Evolutionary conservation across 2,113 vertebrate genomes (phyloP).

Genomic region (Crotalus horridus): DNA sequence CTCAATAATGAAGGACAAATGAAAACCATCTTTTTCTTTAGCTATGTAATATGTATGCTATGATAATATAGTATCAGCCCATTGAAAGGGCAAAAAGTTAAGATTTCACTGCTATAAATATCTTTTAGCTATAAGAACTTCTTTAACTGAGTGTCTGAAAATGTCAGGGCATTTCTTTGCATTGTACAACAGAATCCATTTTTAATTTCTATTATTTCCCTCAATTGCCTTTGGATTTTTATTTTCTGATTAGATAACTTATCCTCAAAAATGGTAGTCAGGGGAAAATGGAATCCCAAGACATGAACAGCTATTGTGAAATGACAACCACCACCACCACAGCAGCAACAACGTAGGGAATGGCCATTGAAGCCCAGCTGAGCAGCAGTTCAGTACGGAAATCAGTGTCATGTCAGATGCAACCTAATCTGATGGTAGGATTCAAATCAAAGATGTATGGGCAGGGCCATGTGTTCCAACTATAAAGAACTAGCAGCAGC

Average conservation of each 20-base stretch:
- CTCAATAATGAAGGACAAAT: background rate
- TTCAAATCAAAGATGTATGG: slow-evolving; percentile 7
- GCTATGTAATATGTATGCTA: background rate
- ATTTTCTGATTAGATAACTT: background rate
- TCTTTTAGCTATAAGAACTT: background rate
- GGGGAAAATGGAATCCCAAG: background rate
- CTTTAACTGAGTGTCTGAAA: background rate
- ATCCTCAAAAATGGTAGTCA: background rate
- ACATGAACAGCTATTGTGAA: slow-evolving; percentile 16
- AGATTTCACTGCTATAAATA: background rate
- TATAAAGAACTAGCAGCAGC: background rate
- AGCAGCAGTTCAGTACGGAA: slow-evolving; percentile 19
- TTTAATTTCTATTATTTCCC: background rate
- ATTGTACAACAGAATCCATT: background rate
- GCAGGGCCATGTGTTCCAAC: background rate
- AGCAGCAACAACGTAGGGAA: background rate
- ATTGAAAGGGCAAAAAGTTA: background rate
- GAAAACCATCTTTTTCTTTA: background rate
- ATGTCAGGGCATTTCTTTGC: background rate
- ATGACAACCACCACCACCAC: background rate
- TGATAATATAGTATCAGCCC: background rate
- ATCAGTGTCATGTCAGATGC: background rate
- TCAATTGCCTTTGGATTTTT: background rate
- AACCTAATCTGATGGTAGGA: slow-evolving; percentile 6
- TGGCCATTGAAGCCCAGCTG: background rate